Base-by-base conservation (phyloP, 2,888 invertebrate genomes). In the Erannis defoliaria region DNA sequence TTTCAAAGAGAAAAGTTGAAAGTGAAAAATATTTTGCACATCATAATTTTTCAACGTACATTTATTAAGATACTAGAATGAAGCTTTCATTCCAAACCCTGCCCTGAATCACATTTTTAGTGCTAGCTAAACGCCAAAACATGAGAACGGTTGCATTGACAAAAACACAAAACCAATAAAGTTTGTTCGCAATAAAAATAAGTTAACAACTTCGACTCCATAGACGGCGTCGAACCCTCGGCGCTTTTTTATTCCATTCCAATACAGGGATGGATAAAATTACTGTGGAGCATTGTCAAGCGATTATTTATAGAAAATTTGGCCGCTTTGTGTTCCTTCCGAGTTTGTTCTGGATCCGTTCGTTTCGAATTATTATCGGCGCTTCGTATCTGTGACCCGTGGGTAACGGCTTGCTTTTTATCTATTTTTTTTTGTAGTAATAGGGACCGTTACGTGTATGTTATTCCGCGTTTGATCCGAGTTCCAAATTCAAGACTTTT, bases 301-400 rank as follows among this genome's bases (percentile, higher is more conserved):
- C 88, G 90, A 90, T 90, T 91, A 92, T 91, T 92, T 91, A 90
- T 92, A 91, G 89, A 91, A 89, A 90, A 90, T 89, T 91, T 87
- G 83, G 86, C 77, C 80, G 82, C 88, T 89, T 92, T 91, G 90
- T 91, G 82, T 80, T 78, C 82, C 82, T 85, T 86, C 85, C 82
- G 85, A 86, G 80, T 77, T 83, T 76, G 83, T 77, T 73, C 79
- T 77, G 72, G 80, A 73, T 78, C 73, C 73, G 74, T 77, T 78
- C 75, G 79, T 82, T 80, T 83, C 75, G 74, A 81, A 84, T 86
- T 81, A 82, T 86, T 81, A 80, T 81, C 80, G 76, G 74, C 76
- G 67, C 74, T 68, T 72, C 75, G 68, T 77, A 76, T 70, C 56
- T 80, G 80, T 81, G 82, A 84, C 84, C 82, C 81, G 70, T 72